Percentiles rank a stretch among this genome's conserved stretches.
phyloP scores from a whole-genome alignment of 2,113 vertebrate species.

The Aix galericulata region DNA sequence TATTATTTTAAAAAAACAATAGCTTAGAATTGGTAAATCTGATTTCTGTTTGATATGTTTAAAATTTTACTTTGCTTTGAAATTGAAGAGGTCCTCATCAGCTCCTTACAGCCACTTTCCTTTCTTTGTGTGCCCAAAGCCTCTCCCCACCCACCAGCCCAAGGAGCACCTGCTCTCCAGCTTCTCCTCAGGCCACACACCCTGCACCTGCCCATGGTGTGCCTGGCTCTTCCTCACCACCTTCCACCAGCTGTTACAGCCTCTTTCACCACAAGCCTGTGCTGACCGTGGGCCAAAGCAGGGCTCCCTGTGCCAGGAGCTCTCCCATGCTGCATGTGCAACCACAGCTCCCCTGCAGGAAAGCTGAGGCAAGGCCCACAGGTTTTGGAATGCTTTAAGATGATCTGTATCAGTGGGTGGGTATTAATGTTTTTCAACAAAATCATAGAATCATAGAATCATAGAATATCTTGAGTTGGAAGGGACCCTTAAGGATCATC shows the following conservation, averaged over 20 bases:
- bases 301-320: not conserved
- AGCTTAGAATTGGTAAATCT: not conserved
- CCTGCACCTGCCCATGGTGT: not conserved
- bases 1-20: not conserved
- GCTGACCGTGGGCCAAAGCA: not conserved
- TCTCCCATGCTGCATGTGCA: not conserved
- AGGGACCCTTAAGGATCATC: no score
- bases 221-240: not conserved
- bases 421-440: not conserved
- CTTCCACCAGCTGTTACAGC: not conserved
- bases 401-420: not conserved
- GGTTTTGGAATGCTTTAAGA: not conserved
- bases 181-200: not conserved
- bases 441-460: no score
- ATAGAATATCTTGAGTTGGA: no score
- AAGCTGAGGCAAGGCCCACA: not conserved
- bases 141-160: not conserved
- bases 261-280: not conserved
- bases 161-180: not conserved
- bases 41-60: not conserved
- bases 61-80: not conserved
- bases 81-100: not conserved
- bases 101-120: not conserved
- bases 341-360: no score
- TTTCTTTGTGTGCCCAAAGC: no score